Percentiles rank a stretch among this genome's conserved stretches.
Evolutionary conservation across 2,888 invertebrate species (phyloP).

Genomic region (Meghimatium bilineatum): DNA sequence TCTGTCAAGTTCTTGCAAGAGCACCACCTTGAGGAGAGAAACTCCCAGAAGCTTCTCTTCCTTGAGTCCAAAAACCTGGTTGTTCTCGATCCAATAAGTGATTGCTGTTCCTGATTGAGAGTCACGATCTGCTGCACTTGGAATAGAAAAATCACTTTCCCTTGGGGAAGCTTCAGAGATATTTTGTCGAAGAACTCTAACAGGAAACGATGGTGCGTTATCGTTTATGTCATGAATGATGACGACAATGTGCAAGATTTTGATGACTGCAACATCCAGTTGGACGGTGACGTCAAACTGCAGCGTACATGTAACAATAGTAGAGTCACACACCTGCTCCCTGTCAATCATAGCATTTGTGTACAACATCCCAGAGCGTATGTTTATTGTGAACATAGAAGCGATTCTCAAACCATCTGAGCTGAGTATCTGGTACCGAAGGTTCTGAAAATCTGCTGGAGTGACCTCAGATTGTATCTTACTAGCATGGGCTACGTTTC

Average conservation of each 20-base stretch:
- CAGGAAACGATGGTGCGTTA: constrained; percentile 62
- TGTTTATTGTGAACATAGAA: constrained; percentile 52
- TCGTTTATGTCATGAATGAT: constrained; percentile 65
- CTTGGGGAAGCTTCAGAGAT: constrained; percentile 60
- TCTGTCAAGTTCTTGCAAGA: constrained; percentile 48
- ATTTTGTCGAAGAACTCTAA: constrained; percentile 54
- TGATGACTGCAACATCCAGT: constrained; percentile 54
- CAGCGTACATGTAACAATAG: constrained; percentile 54
- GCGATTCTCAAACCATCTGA: constrained; percentile 47
- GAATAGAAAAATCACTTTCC: constrained; percentile 54
- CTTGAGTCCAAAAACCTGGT: constrained; percentile 49
- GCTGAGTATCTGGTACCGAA: constrained; percentile 52
- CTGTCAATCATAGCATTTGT: constrained; percentile 53
- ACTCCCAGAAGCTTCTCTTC: constrained; percentile 54
- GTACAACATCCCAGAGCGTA: constrained; percentile 44
- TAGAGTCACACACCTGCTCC: constrained; percentile 49
- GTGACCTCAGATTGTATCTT: constrained; percentile 41
- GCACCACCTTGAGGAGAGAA: constrained; percentile 50
- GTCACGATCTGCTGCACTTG: constrained; percentile 53
- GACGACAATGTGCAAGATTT: constrained; percentile 61
- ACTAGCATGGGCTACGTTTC: constrained; percentile 49
- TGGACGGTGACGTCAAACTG: constrained; percentile 63
- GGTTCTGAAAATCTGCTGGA: not conserved
- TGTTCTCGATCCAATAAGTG: constrained; percentile 48
- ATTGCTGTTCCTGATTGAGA: constrained; percentile 39